phyloP scores from a whole-genome alignment of 2,888 invertebrate species.

The Calliphora vomitoria region DNA sequence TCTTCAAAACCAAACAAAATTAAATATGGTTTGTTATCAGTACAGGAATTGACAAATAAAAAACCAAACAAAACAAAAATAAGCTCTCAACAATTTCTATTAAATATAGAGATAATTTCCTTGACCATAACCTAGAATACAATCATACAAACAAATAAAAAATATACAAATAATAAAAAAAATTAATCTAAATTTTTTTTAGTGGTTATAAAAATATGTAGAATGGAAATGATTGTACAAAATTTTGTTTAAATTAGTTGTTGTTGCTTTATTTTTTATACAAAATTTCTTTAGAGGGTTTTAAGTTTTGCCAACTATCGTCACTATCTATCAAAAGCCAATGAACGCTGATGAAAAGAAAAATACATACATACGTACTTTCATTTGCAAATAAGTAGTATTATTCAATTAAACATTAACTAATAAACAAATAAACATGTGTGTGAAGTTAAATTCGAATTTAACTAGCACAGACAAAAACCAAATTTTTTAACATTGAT shows the following conservation, averaged over 20 bases:
- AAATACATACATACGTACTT: background rate
- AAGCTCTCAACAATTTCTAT: background rate
- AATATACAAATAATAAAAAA: constrained; percentile 2
- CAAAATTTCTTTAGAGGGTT: background rate
- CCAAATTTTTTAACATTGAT: no score
- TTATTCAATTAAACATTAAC: background rate
- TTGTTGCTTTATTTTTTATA: background rate
- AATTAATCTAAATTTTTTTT: background rate
- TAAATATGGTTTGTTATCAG: constrained; percentile 25
- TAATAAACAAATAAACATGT: background rate
- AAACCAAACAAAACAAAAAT: background rate
- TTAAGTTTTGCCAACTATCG: background rate
- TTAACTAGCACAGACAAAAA: no score
- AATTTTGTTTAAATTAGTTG: background rate
- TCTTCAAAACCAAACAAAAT: background rate
- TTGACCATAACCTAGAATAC: constrained; percentile 67
- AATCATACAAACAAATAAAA: background rate
- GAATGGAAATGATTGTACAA: background rate
- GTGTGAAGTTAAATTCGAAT: no score
- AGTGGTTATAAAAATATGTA: background rate
- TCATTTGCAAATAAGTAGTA: background rate
- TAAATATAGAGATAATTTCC: constrained; percentile 30
- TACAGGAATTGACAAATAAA: background rate
- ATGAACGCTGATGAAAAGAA: constrained; percentile 23
- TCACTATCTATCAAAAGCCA: constrained; percentile 19